Base-by-base conservation (phyloP, 2,888 invertebrate species). In the Amphipyra tragopoginis region DNA sequence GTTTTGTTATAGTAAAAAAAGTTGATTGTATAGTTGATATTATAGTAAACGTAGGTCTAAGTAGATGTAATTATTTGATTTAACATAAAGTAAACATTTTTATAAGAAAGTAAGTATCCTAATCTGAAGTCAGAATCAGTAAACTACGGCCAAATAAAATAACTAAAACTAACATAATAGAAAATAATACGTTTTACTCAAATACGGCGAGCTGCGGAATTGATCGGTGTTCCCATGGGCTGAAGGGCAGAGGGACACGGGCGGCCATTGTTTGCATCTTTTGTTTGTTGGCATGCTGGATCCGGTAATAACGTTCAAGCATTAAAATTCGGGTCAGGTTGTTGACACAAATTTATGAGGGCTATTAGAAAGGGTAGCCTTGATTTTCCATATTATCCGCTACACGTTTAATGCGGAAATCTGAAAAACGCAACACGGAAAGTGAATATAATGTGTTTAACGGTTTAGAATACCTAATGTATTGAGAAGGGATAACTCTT, bases 281-380 rank as follows among this genome's bases (percentile, higher is more conserved):
- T 93, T 93, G 92, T 93, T 90, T 89, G 88, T 84, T 81, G 83
- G 83, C 83, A 84, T 88, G 87, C 88, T 87, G 84, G 85, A 87
- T 85, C 83, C 84, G 84, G 87, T 86, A 89, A 92, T 91, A 92
- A 89, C 87, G 89, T 85, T 87, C 83, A 81, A 86, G 82, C 90
- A 92, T 93, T 93, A 89, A 92, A 92, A 92, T 92, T 91, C 87
- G 88, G 92, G 92, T 90, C 91, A 89, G 88, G 88, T 85, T 87
- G 90, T 90, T 91, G 92, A 91, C 91, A 90, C 85, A 89, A 92
- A 93, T 93, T 93, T 93, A 92, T 89, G 89, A 90, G 86, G 84
- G 88, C 84, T 85, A 68, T 86, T 86, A 86, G 80, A 85, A 86
- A 86, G 86, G 85, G 84, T 84, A 83, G 82, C 84, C 84, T 81